Base-by-base conservation (phyloP, 2,888 invertebrate species). In the Serripes groenlandicus region DNA sequence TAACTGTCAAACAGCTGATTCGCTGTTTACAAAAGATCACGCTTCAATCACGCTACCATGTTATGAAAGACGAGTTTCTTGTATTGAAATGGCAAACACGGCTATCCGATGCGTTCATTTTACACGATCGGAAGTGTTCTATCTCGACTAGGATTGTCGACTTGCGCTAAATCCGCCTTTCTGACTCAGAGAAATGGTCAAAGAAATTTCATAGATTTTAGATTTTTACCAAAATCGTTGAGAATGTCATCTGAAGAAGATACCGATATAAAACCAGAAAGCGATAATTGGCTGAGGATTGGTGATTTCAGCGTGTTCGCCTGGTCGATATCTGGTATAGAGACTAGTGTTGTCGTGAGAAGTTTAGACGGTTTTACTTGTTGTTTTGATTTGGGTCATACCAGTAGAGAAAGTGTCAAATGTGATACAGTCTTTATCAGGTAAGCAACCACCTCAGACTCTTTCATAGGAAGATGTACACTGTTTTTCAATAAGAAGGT, bases 291-390 rank as follows among this genome's bases (percentile, higher is more conserved):
- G 66, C n/a, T 78, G n/a, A 76, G 78, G 26, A 84, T 89, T 54
- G 90, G 89, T n/a, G 81, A 86, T 34, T 92, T 88, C 70, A 86
- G 70, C 34, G 85, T 92, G 0, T 91, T 87, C 77, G 86, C 90
- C 0, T 92, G 93, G 92, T 91, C 93, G 9, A 73, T 93, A 26
- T 92, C 93, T 3, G 93, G 93, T 21, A 35, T 93, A 15, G 93
- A 93, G 75, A 92, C 92, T 18, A 90, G 90, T 73, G 86, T 93
- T 3, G 91, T 92, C 11, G 88, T 92, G 30, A 84, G 84, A 15
- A 62, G 56, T 28, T 11, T 35, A 2, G 80, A 85, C 56, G 82
- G 82, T 5, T 83, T 83, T 69, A 35, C 64, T 9, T 78, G 80
- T 35, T 86, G 85, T 75, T 86, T 86, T 75, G 85, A 86, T 54